phyloP scores from a whole-genome alignment of 2,113 vertebrate genomes.

The Xiphophorus maculatus region DNA sequence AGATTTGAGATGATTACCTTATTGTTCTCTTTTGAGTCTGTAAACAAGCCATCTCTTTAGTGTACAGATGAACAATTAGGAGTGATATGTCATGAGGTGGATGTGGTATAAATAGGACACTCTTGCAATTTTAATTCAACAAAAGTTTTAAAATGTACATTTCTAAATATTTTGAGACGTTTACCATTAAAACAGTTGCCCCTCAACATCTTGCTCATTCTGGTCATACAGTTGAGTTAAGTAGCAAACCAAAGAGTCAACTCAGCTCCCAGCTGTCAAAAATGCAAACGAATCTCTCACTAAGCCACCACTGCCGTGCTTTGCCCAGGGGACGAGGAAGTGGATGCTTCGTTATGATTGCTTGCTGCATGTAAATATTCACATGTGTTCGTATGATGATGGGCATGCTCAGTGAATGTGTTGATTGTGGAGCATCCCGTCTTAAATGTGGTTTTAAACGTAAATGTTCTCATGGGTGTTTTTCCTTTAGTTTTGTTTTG shows the following conservation, averaged over 20 bases:
- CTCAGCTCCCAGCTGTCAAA: slow-evolving; percentile 40
- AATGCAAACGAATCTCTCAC: neutral
- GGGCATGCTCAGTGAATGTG: slow-evolving; percentile 13
- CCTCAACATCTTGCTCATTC: neutral
- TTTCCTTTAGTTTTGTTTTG: slow-evolving; percentile 1
- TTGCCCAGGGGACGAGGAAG: slow-evolving; percentile 41
- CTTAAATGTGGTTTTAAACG: neutral
- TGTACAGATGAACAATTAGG: neutral
- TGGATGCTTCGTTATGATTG: neutral
- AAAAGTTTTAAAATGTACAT: neutral
- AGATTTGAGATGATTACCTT: no score
- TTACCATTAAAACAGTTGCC: neutral
- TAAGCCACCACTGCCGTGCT: slow-evolving; percentile 46
- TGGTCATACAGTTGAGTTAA: neutral
- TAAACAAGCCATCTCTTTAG: neutral
- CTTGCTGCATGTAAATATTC: slow-evolving; percentile 63
- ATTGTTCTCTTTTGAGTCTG: no score
- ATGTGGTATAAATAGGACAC: neutral
- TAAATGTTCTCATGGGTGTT: slow-evolving; percentile 27
- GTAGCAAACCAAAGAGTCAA: neutral
- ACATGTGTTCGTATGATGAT: slow-evolving; percentile 17
- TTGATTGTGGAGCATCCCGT: slow-evolving; percentile 11
- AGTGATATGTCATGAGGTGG: no score
- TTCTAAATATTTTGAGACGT: neutral
- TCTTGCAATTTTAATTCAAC: neutral